Evolutionary conservation across 2,797 vertebrate species (phyloP), one percentile per base, ranked within the genome.

Genomic region (Sebastes oblongus): DNA sequence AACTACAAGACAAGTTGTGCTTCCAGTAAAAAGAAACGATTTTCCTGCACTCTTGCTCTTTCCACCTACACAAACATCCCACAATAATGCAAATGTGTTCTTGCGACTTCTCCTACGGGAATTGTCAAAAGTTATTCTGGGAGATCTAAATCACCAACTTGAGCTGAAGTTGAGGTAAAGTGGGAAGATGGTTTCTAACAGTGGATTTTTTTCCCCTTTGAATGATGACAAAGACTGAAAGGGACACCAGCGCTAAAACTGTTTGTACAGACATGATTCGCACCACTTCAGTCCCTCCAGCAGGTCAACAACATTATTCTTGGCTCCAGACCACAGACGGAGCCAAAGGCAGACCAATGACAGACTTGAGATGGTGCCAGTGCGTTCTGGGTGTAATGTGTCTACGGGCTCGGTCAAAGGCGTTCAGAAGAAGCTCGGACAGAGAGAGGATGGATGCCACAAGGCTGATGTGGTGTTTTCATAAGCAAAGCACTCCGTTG

Each of bases 241-340:
- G 76, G 62, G 69, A 81, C 84, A 82, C 39, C 71, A 39, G 74
- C 72, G 74, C 66, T 81, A 36, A 80, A 69, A 59, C 77, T 89
- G 86, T 88, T 87, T 89, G 81, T 36, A 82, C 86, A 89, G 93
- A 90, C 88, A 62, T 65, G 82, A 89, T 78, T 72, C 58, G 11
- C 73, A 75, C 79, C 77, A 81, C 86, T 83, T 81, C 55, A 87
- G 84, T 76, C 54, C 60, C 80, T 85, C 69, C 68, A 58, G 73
- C 52, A 81, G 90, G 93, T 88, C 85, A 91, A 88, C 84, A 85
- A 77, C 82, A 91, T 92, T 92, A 88, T 86, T 90, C 84, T 93
- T 93, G 92, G 91, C 90, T 77, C 18, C 67, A 59, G 79, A 85
- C 77, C 70, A 55, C 80, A 66, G 75, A 66, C 82, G 13, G 68